phyloP scores from a whole-genome alignment of 2,888 invertebrate species.

The Eupithecia tripunctaria region DNA sequence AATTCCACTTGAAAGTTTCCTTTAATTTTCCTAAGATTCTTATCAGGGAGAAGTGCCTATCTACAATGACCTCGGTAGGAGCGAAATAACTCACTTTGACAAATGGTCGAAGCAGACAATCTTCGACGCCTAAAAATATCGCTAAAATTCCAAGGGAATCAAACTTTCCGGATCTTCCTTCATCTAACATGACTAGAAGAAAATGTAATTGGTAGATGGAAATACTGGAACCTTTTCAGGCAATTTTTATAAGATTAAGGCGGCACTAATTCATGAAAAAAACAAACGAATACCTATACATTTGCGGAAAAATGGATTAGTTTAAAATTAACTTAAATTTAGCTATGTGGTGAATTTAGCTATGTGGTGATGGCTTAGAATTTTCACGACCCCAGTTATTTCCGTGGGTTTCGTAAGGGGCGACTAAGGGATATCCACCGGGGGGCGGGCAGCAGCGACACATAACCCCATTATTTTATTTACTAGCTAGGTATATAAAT shows the following conservation, averaged over 20 bases:
- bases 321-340: no score
- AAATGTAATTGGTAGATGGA: slow-evolving; percentile 23
- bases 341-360: no score
- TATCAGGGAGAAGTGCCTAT: slow-evolving; percentile 12
- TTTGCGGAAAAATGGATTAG: not conserved
- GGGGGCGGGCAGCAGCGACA: no score
- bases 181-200: slow-evolving; percentile 29
- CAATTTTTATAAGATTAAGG: not conserved
- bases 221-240: not conserved
- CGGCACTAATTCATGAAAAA: not conserved
- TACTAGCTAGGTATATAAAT: no score
- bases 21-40: not conserved
- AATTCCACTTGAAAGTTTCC: slow-evolving; percentile 6
- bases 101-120: slow-evolving; percentile 53
- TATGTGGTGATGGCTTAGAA: no score
- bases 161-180: slow-evolving; percentile 29
- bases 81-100: slow-evolving; percentile 55
- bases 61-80: slow-evolving; percentile 28
- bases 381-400: no score
- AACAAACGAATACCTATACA: not conserved
- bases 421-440: no score
- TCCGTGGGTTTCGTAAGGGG: no score
- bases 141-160: slow-evolving; percentile 33
- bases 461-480: not conserved
- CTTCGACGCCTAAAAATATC: slow-evolving; percentile 45